These are phyloP conservation scores for Ursus arctos DNA, from an alignment of 2,113 vertebrate genomes.

Conservation along the genomic window DNA sequence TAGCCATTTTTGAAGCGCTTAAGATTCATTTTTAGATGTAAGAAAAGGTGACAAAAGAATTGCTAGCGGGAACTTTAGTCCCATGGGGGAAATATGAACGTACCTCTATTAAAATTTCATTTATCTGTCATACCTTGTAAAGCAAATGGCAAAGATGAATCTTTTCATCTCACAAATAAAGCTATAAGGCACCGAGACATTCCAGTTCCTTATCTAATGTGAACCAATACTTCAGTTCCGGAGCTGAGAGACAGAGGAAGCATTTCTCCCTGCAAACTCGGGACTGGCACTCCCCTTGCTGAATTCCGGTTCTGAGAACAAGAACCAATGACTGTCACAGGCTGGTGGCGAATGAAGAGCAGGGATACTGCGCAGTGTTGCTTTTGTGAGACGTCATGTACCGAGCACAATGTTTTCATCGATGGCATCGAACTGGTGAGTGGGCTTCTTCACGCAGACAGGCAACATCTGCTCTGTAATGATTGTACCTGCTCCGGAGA, in stretches of 20 bases:
- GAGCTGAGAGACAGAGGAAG: background rate
- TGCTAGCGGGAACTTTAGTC: background rate
- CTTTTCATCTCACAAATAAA: background rate
- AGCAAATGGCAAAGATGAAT: background rate
- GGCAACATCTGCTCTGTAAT: background rate
- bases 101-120: slow-evolving; percentile 21
- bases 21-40: slow-evolving; percentile 44
- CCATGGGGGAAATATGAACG: background rate
- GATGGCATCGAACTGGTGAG: background rate
- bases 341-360: accelerated
- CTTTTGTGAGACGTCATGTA: too few species aligned
- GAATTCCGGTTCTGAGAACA: background rate
- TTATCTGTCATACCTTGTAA: slow-evolving; percentile 7
- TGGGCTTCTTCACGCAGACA: too few species aligned
- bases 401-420: accelerated
- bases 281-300: accelerated
- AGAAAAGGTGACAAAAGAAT: slow-evolving; percentile 5
- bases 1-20: background rate
- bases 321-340: accelerated
- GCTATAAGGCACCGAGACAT: background rate
- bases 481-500: background rate
- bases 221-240: background rate
- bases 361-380: accelerated
- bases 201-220: background rate
- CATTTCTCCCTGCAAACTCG: accelerated